These are phyloP conservation scores for Baryphthengus martii DNA, from an alignment of 2,113 vertebrate genomes.

Conservation along the genomic window DNA sequence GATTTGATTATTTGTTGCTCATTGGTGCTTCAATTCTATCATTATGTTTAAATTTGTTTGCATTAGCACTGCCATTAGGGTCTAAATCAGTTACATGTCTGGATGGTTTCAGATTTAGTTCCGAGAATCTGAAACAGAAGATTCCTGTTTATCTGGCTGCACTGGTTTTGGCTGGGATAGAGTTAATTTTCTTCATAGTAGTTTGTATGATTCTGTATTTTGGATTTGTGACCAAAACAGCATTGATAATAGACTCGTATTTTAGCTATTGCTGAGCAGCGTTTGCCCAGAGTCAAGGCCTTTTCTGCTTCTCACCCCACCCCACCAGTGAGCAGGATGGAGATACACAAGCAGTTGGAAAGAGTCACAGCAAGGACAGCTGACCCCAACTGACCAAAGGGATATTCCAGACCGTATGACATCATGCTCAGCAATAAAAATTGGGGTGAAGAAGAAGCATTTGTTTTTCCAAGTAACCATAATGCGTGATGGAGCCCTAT, in stretches of 20 bases:
- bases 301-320: fast-evolving
- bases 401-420: not conserved
- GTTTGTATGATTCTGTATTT: not conserved
- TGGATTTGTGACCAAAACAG: not conserved
- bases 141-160: not conserved
- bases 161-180: not conserved
- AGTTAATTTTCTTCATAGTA: not conserved
- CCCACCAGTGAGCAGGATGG: fast-evolving
- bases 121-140: not conserved
- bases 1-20: not conserved
- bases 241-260: fast-evolving
- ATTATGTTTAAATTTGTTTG: not conserved
- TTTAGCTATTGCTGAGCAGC: not conserved
- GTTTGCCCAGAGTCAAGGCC: not conserved
- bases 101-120: not conserved
- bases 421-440: not conserved
- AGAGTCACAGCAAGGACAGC: not conserved
- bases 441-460: not conserved
- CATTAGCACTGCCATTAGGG: not conserved
- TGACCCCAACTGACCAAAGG: not conserved
- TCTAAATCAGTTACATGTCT: not conserved
- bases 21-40: not conserved
- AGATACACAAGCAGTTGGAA: not conserved
- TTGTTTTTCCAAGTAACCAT: not conserved
- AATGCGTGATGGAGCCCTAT: not conserved